These are phyloP conservation scores for Synaphobranchus kaupii DNA, from an alignment of 2,797 vertebrate species.

Conservation along the genomic window DNA sequence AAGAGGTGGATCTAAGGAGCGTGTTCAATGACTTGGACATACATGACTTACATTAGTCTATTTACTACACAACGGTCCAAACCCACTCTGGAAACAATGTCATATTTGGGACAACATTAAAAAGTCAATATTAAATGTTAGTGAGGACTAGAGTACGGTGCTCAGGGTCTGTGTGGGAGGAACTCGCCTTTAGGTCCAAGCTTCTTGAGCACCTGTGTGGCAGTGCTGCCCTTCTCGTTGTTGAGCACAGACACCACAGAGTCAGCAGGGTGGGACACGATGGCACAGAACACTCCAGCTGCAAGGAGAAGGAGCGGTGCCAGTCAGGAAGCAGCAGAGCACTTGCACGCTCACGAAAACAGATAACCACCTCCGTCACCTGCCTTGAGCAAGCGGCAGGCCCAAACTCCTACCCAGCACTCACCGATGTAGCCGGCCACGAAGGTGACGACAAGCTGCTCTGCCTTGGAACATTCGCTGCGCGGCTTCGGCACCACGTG, in stretches of 20 bases:
- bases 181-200: conserved; percentile 88
- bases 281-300: conserved; percentile 98
- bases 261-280: conserved; percentile 97
- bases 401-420: conserved; percentile 42
- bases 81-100: background rate
- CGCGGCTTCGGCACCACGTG: conserved; percentile 92
- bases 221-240: conserved; percentile 95
- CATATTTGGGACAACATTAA: background rate
- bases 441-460: conserved; percentile 95
- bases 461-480: conserved; percentile 86
- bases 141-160: background rate
- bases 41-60: background rate
- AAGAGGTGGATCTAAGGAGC: conserved; percentile 88
- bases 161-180: background rate
- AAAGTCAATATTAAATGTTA: background rate
- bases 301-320: conserved; percentile 47
- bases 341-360: background rate
- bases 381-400: background rate
- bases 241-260: conserved; percentile 98
- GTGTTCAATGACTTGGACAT: conserved; percentile 56
- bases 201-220: conserved; percentile 82
- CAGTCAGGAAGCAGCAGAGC: background rate
- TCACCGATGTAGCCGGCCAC: conserved; percentile 96
- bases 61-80: background rate
- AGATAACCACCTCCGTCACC: background rate